A percentile compares a stretch with the other conserved stretches of the same genome.
These are phyloP conservation scores for Dimorphilus gyrociliatus DNA, from an alignment of 2,888 invertebrate genomes.

Conservation along the genomic window DNA sequence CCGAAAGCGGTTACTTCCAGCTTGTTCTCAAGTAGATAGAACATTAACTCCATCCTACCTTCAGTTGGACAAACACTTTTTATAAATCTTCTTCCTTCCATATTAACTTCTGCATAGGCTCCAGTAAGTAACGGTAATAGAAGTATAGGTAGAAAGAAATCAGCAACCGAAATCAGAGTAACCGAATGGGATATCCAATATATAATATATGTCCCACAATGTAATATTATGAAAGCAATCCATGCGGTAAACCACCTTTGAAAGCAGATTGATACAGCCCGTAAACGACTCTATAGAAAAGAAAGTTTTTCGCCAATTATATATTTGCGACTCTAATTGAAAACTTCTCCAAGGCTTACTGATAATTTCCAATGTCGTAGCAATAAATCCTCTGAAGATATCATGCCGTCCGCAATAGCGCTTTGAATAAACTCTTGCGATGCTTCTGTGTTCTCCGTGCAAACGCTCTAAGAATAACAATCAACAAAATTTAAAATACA, in stretches of 20 bases:
- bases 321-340: too few species aligned
- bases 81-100: slow-evolving; percentile 35
- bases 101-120: slow-evolving; percentile 39
- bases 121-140: slow-evolving; percentile 34
- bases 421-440: too few species aligned
- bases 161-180: slow-evolving; percentile 23
- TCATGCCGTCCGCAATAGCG: too few species aligned
- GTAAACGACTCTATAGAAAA: slow-evolving; percentile 26
- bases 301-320: too few species aligned
- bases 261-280: slow-evolving; percentile 31
- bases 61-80: slow-evolving; percentile 35
- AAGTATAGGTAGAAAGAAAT: slow-evolving; percentile 34
- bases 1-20: slow-evolving; percentile 33
- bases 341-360: too few species aligned
- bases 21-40: slow-evolving; percentile 25
- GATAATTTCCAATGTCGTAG: slow-evolving; percentile 37
- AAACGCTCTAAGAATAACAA: too few species aligned
- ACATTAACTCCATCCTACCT: slow-evolving; percentile 23
- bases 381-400: slow-evolving; percentile 35
- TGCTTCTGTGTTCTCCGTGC: too few species aligned
- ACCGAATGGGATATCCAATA: slow-evolving; percentile 34
- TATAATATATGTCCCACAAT: slow-evolving; percentile 33
- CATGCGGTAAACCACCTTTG: slow-evolving; percentile 38
- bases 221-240: slow-evolving; percentile 30
- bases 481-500: too few species aligned